These are phyloP conservation scores for Amphipyra berbera DNA, from an alignment of 2,888 invertebrate genomes.

Conservation along the genomic window DNA sequence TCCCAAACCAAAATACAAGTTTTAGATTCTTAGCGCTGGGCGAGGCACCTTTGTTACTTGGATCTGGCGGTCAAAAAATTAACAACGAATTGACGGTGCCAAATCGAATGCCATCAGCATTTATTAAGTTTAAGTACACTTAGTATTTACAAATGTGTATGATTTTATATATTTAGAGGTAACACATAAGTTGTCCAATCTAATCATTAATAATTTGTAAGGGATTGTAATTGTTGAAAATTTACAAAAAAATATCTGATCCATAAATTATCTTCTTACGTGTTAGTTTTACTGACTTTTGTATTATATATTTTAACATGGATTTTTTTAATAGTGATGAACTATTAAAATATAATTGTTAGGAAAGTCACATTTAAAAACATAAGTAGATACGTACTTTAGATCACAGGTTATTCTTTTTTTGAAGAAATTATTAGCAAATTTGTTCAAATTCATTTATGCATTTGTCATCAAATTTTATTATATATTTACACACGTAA, in stretches of 20 bases:
- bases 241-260: background rate
- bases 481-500: constrained; percentile 71
- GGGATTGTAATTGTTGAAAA: background rate
- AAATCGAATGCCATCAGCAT: background rate
- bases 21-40: no score
- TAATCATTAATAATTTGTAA: background rate
- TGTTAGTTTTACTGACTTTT: background rate
- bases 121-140: constrained; percentile 44
- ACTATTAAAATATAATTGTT: constrained; percentile 26
- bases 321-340: constrained; percentile 5
- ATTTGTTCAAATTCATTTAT: constrained; percentile 61
- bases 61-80: no score
- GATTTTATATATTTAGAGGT: background rate
- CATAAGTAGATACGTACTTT: no score
- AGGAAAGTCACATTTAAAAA: constrained; percentile 60
- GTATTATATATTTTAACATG: background rate
- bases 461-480: constrained; percentile 58
- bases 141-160: constrained; percentile 29
- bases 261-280: no score
- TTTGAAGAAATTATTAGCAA: constrained; percentile 76
- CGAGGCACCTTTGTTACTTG: no score
- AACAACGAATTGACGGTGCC: background rate
- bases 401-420: constrained; percentile 75
- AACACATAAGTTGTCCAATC: constrained; percentile 26
- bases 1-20: no score